Percentiles rank a stretch among this genome's conserved stretches.
Evolutionary conservation across 2,888 invertebrate genomes (phyloP).

Genomic region (Xestia xanthographa): DNA sequence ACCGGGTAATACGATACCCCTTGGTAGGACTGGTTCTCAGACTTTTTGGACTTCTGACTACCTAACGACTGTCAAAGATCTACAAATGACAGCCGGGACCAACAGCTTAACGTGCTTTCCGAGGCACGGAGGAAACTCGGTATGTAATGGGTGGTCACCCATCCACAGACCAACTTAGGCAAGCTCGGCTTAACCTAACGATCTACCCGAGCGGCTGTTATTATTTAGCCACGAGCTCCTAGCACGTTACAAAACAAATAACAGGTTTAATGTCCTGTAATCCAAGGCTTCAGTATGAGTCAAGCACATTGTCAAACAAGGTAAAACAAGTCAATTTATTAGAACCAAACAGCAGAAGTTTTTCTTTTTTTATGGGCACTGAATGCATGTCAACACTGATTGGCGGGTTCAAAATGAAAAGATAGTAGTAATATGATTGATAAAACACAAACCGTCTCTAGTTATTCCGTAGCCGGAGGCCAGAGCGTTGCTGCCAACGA

Average conservation of each 20-base stretch:
- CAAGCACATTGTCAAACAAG: not conserved
- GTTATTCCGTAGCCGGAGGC: constrained; percentile 77
- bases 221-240: no score
- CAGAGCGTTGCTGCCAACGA: constrained; percentile 64
- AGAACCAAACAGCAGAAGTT: not conserved
- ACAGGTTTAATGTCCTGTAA: not conserved
- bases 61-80: no score
- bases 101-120: no score
- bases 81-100: no score
- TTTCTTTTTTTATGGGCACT: not conserved
- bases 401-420: constrained; percentile 30
- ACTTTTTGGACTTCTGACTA: no score
- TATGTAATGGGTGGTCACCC: no score
- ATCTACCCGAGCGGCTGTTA: no score
- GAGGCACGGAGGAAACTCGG: no score
- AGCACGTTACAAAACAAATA: not conserved
- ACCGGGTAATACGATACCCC: no score
- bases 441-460: constrained; percentile 69
- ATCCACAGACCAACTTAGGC: no score
- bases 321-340: not conserved
- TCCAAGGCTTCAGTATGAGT: not conserved
- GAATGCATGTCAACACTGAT: constrained; percentile 31
- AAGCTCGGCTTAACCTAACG: no score
- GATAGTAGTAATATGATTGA: constrained; percentile 27
- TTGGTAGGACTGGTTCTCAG: no score